phyloP scores from a whole-genome alignment of 2,113 vertebrate species.

The Rhizomys pruinosus region DNA sequence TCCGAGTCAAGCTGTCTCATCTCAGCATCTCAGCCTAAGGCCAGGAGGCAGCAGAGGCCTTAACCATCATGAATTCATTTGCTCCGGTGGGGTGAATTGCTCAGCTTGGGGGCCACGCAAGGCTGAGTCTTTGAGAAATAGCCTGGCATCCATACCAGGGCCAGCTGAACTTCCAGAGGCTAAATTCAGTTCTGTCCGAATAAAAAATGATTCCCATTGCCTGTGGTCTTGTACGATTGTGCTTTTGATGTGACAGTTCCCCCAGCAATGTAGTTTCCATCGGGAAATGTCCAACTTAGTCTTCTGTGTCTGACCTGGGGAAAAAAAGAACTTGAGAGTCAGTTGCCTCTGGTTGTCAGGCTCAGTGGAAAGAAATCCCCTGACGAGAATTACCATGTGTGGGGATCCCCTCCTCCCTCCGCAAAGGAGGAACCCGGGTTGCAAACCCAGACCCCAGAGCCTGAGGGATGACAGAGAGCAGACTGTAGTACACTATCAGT shows the following conservation, averaged over 20 bases:
- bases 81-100: slow-evolving; percentile 36
- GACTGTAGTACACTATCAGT: background rate
- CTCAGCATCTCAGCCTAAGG: slow-evolving; percentile 14
- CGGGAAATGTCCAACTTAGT: slow-evolving; percentile 70
- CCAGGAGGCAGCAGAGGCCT: slow-evolving; percentile 36
- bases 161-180: slow-evolving; percentile 55
- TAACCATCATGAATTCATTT: slow-evolving; percentile 53
- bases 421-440: background rate
- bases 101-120: slow-evolving; percentile 27
- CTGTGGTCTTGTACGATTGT: slow-evolving; percentile 58
- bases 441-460: background rate
- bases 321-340: slow-evolving; percentile 56
- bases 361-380: slow-evolving; percentile 2
- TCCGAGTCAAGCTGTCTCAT: slow-evolving; percentile 27
- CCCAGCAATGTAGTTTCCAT: slow-evolving; percentile 60
- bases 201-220: slow-evolving; percentile 68
- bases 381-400: slow-evolving; percentile 39
- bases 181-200: slow-evolving; percentile 61
- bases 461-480: background rate
- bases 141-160: slow-evolving; percentile 42
- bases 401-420: background rate
- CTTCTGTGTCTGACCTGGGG: slow-evolving; percentile 64
- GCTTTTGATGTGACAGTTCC: slow-evolving; percentile 72
- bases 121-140: slow-evolving; percentile 64
- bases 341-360: slow-evolving; percentile 56